phyloP scores from a whole-genome alignment of 2,797 vertebrate species.

The Acanthurus leucopareius region DNA sequence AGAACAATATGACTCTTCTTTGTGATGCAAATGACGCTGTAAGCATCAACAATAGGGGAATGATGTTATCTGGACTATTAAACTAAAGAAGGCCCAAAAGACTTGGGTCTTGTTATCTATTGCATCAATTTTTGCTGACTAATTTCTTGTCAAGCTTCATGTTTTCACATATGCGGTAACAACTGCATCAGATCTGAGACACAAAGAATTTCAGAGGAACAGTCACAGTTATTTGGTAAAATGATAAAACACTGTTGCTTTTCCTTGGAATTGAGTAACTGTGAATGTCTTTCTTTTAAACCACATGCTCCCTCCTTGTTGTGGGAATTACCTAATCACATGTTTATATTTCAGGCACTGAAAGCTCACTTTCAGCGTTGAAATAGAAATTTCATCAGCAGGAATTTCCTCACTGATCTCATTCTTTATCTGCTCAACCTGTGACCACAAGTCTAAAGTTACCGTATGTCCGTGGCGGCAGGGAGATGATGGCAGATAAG shows the following conservation, averaged over 20 bases:
- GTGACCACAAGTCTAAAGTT: slow-evolving; percentile 29
- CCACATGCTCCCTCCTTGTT: background rate
- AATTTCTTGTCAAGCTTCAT: background rate
- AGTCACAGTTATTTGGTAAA: background rate
- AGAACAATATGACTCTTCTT: no score
- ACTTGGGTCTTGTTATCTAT: background rate
- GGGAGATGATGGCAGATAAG: slow-evolving; percentile 23
- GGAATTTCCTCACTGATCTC: slow-evolving; percentile 6
- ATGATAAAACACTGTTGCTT: background rate
- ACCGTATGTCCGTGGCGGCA: slow-evolving; percentile 1
- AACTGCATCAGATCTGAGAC: background rate
- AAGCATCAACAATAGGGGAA: background rate
- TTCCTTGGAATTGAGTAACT: background rate
- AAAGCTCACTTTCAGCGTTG: slow-evolving; percentile 9
- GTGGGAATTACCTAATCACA: background rate
- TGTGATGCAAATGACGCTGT: background rate
- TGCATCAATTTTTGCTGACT: background rate
- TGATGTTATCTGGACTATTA: background rate
- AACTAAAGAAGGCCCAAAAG: background rate
- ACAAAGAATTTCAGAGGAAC: background rate
- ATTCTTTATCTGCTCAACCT: slow-evolving; percentile 19
- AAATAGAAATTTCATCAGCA: slow-evolving; percentile 2
- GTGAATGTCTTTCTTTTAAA: background rate
- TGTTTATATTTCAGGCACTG: background rate
- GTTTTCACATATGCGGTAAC: background rate